Conservation (phyloP, 1,140 invertebrate genomes). For the Vollenhovia emeryi region DNA sequence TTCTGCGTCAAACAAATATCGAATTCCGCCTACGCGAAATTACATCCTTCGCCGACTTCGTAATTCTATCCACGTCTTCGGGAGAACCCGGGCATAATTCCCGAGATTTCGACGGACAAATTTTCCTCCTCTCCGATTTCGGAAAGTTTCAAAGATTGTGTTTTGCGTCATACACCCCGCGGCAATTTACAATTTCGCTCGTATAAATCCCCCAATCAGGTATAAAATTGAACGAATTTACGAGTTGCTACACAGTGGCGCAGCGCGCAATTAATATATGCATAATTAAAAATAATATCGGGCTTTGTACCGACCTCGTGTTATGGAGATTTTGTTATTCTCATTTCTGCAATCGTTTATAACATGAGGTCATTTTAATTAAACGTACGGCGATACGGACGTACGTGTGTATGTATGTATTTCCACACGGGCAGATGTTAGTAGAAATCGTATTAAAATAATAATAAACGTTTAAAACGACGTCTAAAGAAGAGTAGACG, state of each 20-base stretch:
- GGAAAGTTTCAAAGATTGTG: not conserved
- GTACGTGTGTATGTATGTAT: not conserved
- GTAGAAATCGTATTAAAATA: conserved; percentile 15
- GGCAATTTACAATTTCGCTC: not conserved
- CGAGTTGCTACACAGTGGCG: not conserved
- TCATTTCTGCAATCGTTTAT: not conserved
- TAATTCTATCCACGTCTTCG: conserved; percentile 16
- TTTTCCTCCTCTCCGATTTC: not conserved
- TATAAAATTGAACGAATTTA: not conserved
- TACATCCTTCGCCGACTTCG: not conserved
- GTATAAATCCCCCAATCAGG: not conserved
- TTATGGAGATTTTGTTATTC: conserved; percentile 8
- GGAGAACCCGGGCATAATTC: not conserved
- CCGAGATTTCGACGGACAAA: not conserved
- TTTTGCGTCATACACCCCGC: not conserved
- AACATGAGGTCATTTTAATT: conserved; percentile 19
- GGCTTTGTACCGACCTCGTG: not conserved
- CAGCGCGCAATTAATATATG: conserved; percentile 3
- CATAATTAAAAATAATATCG: conserved; percentile 24
- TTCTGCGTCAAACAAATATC: conserved; percentile 31
- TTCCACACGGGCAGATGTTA: not conserved
- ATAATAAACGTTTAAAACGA: not conserved
- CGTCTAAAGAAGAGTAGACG: not conserved
- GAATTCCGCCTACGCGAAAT: not conserved
- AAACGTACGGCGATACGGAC: not conserved